Evolutionary conservation across 1,140 invertebrate genomes (phyloP).

Genomic region (Adoxophyes honmai): DNA sequence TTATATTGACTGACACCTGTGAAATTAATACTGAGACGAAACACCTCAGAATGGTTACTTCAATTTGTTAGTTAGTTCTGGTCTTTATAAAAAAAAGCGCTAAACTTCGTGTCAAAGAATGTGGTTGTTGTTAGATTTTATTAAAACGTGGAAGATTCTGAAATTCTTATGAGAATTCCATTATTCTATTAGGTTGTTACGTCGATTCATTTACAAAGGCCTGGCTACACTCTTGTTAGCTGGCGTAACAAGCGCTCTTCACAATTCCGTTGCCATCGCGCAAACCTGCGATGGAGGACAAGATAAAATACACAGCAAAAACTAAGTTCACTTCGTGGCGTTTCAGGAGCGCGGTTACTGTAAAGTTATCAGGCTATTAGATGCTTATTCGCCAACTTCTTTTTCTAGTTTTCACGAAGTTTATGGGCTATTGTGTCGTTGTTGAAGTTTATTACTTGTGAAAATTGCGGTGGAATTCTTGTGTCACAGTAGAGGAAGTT

Average conservation of each 20-base stretch:
- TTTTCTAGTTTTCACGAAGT: not conserved
- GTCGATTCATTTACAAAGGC: not conserved
- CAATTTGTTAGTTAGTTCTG: no score
- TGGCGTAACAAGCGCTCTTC: constrained; percentile 14
- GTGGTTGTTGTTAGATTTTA: no score
- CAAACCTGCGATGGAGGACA: not conserved
- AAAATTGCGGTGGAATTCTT: not conserved
- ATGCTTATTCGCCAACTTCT: not conserved
- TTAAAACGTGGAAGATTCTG: no score
- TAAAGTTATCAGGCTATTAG: not conserved
- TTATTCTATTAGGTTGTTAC: not conserved
- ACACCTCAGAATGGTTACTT: no score
- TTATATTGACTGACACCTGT: no score
- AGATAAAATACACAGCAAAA: not conserved
- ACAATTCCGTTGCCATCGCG: not conserved
- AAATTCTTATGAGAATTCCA: no score
- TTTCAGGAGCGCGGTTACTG: not conserved
- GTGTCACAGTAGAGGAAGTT: no score
- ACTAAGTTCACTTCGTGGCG: not conserved
- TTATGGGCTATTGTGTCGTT: not conserved
- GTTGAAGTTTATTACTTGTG: not conserved
- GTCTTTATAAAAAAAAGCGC: no score
- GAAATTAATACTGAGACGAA: no score
- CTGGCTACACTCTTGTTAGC: not conserved
- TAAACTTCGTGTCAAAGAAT: no score